Conservation (phyloP, 2,113 vertebrate genomes). For the Vulpes lagopus region DNA sequence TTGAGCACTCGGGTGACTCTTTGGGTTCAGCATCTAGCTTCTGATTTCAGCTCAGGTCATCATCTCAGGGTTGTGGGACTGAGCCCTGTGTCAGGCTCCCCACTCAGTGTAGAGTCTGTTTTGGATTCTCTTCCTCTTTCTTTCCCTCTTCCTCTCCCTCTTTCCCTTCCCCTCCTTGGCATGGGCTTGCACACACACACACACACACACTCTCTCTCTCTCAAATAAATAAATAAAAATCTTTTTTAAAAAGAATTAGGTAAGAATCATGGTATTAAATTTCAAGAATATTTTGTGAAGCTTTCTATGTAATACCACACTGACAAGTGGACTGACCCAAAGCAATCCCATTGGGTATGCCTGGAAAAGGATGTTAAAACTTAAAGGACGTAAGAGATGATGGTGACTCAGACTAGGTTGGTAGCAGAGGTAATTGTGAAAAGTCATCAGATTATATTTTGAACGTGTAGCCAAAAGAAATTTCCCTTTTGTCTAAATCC, state of each 20-base stretch:
- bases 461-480: neutral
- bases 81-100: neutral
- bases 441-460: neutral
- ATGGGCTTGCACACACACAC: too few species aligned
- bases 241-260: neutral
- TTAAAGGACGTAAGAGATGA: neutral
- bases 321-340: neutral
- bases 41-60: neutral
- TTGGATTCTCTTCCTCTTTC: neutral
- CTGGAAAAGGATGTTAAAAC: neutral
- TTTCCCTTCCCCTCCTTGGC: neutral
- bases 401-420: accelerated
- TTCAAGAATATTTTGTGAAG: neutral
- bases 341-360: neutral
- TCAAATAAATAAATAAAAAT: neutral
- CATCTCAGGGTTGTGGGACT: neutral
- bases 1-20: neutral
- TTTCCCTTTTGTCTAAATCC: neutral
- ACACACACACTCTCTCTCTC: neutral
- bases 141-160: neutral
- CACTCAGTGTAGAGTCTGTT: neutral
- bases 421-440: neutral
- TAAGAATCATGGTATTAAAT: neutral
- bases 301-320: neutral
- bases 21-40: neutral